These are phyloP conservation scores for Emydura subglobosa DNA, from an alignment of 2,113 vertebrate species.

Conservation along the genomic window DNA sequence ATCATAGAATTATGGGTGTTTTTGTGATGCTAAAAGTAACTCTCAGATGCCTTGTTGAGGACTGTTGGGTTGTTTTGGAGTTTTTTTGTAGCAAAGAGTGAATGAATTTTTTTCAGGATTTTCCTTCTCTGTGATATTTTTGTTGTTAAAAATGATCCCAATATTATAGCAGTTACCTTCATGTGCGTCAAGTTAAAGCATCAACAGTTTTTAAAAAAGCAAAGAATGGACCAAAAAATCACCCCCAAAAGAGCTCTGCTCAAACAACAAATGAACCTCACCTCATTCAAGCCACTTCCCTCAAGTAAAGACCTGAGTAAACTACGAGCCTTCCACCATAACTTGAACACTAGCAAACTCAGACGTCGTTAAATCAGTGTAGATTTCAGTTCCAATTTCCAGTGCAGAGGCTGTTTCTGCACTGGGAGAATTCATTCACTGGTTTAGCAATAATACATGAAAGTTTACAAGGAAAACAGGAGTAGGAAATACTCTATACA, in stretches of 20 bases:
- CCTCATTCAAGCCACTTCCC: background rate
- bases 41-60: too few relatives aligned
- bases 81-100: too few relatives aligned
- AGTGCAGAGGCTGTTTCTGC: background rate
- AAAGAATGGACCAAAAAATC: background rate
- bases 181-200: background rate
- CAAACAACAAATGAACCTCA: background rate
- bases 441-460: rapidly evolving
- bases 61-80: too few relatives aligned
- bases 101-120: too few relatives aligned
- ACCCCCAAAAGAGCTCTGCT: background rate
- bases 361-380: background rate
- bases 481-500: background rate
- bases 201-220: background rate
- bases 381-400: background rate
- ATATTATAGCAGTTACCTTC: background rate
- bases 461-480: background rate
- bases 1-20: too few relatives aligned
- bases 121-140: background rate
- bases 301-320: background rate
- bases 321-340: background rate
- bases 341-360: background rate
- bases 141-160: background rate
- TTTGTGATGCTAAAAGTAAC: too few relatives aligned
- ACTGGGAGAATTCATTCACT: background rate